Percentiles rank a stretch among this genome's conserved stretches.
Evolutionary conservation across 2,888 invertebrate genomes (phyloP).

Genomic region (Torymus auratus): DNA sequence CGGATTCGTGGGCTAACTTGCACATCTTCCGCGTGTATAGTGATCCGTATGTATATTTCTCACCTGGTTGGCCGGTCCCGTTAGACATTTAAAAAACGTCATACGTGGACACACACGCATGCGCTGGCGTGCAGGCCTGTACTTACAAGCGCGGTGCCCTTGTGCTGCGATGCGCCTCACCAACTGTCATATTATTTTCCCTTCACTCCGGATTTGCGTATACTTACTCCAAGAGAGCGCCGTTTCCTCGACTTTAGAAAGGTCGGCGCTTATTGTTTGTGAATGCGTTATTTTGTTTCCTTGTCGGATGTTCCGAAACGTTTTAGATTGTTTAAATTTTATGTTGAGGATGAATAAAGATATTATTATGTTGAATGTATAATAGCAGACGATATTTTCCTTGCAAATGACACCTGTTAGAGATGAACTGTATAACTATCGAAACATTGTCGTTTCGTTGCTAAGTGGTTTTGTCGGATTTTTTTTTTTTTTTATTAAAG

Average conservation of each 20-base stretch:
- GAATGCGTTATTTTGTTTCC: no score
- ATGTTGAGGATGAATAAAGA: background rate
- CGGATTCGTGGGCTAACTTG: background rate
- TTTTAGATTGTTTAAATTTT: no score
- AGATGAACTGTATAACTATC: background rate
- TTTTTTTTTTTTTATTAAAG: no score
- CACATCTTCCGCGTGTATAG: background rate
- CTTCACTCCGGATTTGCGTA: no score
- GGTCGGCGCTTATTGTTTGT: no score
- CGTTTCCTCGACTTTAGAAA: no score
- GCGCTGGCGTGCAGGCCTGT: constrained; percentile 44
- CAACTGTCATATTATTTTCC: no score
- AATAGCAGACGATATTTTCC: background rate
- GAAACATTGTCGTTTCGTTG: no score
- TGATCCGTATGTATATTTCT: background rate
- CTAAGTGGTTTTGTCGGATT: no score
- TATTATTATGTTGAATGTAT: background rate
- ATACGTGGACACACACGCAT: constrained; percentile 50
- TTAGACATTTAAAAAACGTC: constrained; percentile 59
- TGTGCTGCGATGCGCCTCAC: no score
- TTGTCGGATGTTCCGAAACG: no score
- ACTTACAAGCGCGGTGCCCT: background rate
- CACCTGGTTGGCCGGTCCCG: constrained; percentile 51
- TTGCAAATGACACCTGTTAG: background rate
- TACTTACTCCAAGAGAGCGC: no score